Evolutionary conservation across 2,797 vertebrate genomes (phyloP).

Genomic region (Pagetopsis macropterus): DNA sequence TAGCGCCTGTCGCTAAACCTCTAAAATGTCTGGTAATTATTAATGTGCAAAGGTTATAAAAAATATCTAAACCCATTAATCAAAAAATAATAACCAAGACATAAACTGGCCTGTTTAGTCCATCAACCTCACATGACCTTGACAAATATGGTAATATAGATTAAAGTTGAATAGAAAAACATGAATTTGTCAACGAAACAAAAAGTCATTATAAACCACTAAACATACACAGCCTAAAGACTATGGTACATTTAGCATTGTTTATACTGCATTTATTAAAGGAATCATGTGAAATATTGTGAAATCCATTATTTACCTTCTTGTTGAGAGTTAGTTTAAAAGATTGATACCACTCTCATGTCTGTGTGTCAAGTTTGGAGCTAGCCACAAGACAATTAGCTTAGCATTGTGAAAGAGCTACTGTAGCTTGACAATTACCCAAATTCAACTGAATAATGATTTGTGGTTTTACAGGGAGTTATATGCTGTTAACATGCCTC

Average conservation of each 20-base stretch:
- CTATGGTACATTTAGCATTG: conserved; percentile 2
- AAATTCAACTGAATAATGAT: conserved; percentile 4
- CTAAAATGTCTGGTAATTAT: conserved; percentile 42
- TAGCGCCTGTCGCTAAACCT: conserved; percentile 25
- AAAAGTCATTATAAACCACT: conserved; percentile 52
- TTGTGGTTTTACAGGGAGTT: neutral
- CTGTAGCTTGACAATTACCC: neutral
- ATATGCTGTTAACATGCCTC: conserved; percentile 4
- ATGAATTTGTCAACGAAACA: conserved; percentile 18
- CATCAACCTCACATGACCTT: conserved; percentile 44
- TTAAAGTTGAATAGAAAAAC: conserved; percentile 29
- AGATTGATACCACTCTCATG: neutral
- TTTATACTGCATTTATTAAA: conserved; percentile 16
- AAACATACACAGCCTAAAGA: conserved; percentile 8
- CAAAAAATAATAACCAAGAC: conserved; percentile 44
- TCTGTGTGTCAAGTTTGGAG: neutral
- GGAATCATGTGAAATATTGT: neutral
- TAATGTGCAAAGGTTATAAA: conserved; percentile 56
- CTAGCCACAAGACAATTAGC: neutral
- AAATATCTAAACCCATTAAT: conserved; percentile 45
- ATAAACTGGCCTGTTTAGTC: conserved; percentile 48
- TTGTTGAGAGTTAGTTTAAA: neutral
- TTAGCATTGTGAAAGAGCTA: neutral
- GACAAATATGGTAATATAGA: conserved; percentile 9
- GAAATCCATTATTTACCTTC: conserved; percentile 4